Evolutionary conservation across 2,113 vertebrate species (phyloP).

Genomic region (Progne subis): DNA sequence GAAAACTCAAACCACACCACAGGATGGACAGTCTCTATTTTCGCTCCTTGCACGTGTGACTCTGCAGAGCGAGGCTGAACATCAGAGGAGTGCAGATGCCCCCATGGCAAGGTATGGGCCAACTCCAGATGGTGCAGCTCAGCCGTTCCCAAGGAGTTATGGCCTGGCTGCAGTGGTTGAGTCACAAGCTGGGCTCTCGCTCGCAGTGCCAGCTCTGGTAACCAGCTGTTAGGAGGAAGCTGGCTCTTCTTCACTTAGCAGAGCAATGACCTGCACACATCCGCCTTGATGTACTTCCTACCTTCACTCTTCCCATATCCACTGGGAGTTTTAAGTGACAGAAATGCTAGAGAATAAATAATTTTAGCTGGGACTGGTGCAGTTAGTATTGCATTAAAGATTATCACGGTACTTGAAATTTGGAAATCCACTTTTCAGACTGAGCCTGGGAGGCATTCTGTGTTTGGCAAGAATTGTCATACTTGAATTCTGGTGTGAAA

Average conservation of each 20-base stretch:
- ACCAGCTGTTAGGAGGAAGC: neutral
- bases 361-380: neutral
- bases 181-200: neutral
- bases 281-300: neutral
- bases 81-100: neutral
- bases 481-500: neutral
- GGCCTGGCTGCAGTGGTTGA: neutral
- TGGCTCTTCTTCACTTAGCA: neutral
- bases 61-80: neutral
- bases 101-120: neutral
- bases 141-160: neutral
- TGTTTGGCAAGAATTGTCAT: neutral
- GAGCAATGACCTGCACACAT: accelerated
- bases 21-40: neutral
- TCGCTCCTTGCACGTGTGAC: accelerated
- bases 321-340: neutral
- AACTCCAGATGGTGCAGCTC: neutral
- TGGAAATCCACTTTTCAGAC: neutral
- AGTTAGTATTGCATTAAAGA: neutral
- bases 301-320: neutral
- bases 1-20: neutral
- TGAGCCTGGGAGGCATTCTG: neutral
- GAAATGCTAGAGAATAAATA: neutral
- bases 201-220: neutral
- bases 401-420: neutral